Conservation (phyloP, 92 coral and sea anemone genomes). For the Epizoanthus stellaris region DNA sequence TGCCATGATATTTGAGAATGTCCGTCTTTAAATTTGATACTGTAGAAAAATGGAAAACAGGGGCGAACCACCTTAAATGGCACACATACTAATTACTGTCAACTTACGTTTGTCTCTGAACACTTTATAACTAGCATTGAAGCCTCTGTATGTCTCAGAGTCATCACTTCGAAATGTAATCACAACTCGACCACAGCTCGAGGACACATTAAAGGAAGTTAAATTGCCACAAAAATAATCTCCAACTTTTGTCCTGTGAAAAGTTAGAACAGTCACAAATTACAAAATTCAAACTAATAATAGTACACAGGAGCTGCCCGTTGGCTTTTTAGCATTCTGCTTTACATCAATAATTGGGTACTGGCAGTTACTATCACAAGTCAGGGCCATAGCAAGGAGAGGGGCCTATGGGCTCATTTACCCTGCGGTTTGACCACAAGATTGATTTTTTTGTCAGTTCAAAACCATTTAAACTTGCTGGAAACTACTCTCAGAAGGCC, state of each 20-base stretch:
- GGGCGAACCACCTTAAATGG: too few species aligned
- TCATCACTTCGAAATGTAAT: conserved; percentile 81
- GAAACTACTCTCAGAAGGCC: too few species aligned
- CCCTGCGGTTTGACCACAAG: too few species aligned
- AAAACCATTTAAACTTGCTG: too few species aligned
- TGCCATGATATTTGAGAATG: too few species aligned
- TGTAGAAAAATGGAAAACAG: too few species aligned
- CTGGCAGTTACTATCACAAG: too few species aligned
- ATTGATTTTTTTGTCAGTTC: too few species aligned
- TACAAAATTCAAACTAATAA: not conserved
- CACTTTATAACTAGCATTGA: conserved; percentile 75
- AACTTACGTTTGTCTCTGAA: conserved; percentile 69
- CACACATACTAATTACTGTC: too few species aligned
- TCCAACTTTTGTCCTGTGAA: conserved; percentile 22
- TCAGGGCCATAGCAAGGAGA: too few species aligned
- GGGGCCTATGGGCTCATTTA: too few species aligned
- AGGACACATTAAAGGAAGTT: conserved; percentile 68
- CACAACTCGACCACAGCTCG: conserved; percentile 75
- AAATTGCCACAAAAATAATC: conserved; percentile 76
- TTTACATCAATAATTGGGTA: not conserved
- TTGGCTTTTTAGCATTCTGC: not conserved
- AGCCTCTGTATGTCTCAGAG: conserved; percentile 76
- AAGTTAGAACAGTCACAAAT: not conserved
- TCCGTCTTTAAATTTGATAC: too few species aligned
- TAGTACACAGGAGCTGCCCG: not conserved